Evolutionary conservation across 2,113 vertebrate genomes (phyloP), one percentile per base, ranked within the genome.

Genomic region (Odocoileus virginianus): DNA sequence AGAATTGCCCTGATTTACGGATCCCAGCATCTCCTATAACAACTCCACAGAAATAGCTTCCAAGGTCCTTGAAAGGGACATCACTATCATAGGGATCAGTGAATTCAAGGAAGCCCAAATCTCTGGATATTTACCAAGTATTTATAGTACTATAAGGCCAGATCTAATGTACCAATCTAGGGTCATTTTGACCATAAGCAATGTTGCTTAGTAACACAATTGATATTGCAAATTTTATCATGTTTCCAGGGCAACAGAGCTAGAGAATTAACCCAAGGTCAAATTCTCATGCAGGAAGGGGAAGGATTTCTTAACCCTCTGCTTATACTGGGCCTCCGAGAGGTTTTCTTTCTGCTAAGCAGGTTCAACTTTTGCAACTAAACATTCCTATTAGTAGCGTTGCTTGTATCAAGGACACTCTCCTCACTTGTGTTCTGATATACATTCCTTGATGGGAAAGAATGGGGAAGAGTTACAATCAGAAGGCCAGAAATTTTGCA

Each of bases 201-300:
- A 60, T 47, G 89, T 92, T 96, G 94, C 95, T 67, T 91, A 87
- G 89, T 92, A 94, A 95, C 79, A 90, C 28, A 78, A 30, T 23
- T 47, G 30, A 96, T 17, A 13, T 28, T 60, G 52, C 8, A 88
- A 74, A 30, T 95, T 96, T 86, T 47, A 93, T 57, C 81, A 67
- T 14, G 43, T 91, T 95, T 97, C 93, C 67, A 94, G 86, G 89
- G 67, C 43, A 95, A 94, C 47, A 50, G 74, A 95, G 47, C 36
- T 58, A 45, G 40, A 94, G 43, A 97, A 91, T 89, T 61, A 97
- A 92, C 17, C 21, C 21, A 33, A 94, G 67, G 58, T 90, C 91
- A 88, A 79, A 67, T 83, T 95, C 61, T 93, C 52, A 55, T 52
- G 78, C 12, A 58, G 92, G 90, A 81, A 45, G 17, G 64, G 23